Conservation (phyloP, 2,113 vertebrate species). For the Cisticola juncidis region DNA sequence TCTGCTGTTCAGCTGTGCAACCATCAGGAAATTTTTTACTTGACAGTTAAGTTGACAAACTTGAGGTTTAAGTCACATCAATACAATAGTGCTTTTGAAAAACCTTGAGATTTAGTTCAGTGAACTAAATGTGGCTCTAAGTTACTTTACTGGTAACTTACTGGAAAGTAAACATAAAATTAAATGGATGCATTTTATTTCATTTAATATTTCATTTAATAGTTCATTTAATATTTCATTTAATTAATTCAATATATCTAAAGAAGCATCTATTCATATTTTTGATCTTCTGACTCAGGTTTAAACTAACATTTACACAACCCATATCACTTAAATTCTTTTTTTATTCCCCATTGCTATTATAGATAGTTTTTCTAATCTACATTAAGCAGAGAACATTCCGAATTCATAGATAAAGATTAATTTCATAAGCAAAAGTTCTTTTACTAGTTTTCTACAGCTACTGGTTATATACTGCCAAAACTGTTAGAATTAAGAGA, state of each 20-base stretch:
- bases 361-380: constrained; percentile 46
- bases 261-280: not conserved
- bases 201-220: not conserved
- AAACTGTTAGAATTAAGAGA: constrained; percentile 67
- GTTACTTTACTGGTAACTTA: not conserved
- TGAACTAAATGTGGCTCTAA: not conserved
- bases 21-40: not conserved
- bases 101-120: not conserved
- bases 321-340: constrained; percentile 60
- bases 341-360: constrained; percentile 51
- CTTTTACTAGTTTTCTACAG: constrained; percentile 34
- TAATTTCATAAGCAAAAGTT: constrained; percentile 55
- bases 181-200: not conserved
- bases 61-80: not conserved
- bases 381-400: constrained; percentile 61
- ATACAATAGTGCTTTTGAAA: not conserved
- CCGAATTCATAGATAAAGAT: constrained; percentile 45
- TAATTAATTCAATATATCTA: not conserved
- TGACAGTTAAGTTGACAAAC: not conserved
- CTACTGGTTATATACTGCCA: constrained; percentile 38
- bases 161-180: not conserved
- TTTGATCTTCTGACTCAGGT: not conserved
- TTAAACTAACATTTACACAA: not conserved
- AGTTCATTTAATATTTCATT: not conserved
- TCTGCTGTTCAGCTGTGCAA: not conserved